phyloP scores from a whole-genome alignment of 2,113 vertebrate genomes.

The Sisor rabdophorus region DNA sequence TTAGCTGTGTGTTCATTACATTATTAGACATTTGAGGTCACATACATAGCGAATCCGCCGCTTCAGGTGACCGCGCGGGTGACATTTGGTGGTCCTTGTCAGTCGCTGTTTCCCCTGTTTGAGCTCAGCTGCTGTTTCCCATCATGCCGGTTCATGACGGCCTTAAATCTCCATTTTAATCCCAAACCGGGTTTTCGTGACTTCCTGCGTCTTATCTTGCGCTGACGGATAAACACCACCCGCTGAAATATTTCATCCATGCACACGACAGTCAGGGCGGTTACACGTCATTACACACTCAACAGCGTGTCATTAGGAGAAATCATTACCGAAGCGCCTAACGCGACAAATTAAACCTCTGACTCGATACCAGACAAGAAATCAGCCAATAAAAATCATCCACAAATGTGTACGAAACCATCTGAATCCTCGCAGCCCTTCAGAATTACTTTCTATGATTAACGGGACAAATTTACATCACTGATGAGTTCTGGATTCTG shows the following conservation, averaged over 20 bases:
- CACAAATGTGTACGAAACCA: not conserved
- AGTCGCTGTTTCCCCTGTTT: not conserved
- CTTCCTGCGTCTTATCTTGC: not conserved
- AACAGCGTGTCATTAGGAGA: not conserved
- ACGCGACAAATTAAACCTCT: not conserved
- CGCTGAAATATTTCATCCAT: not conserved
- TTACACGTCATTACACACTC: not conserved
- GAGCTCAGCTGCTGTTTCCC: conserved; percentile 15
- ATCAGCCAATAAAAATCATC: not conserved
- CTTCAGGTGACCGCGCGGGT: not conserved
- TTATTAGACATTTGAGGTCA: not conserved
- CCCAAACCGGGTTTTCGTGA: not conserved
- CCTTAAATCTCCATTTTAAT: conserved; percentile 7
- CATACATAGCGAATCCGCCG: not conserved
- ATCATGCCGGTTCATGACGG: not conserved
- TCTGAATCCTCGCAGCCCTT: not conserved
- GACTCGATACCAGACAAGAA: not conserved
- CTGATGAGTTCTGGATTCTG: not conserved
- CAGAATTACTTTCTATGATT: not conserved
- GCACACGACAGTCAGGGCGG: not conserved
- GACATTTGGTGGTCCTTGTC: not conserved
- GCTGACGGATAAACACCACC: not conserved
- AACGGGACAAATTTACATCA: not conserved
- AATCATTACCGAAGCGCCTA: not conserved
- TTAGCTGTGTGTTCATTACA: not conserved